These are phyloP conservation scores for Sigmodon hispidus DNA, from an alignment of 2,113 vertebrate species.

Conservation along the genomic window DNA sequence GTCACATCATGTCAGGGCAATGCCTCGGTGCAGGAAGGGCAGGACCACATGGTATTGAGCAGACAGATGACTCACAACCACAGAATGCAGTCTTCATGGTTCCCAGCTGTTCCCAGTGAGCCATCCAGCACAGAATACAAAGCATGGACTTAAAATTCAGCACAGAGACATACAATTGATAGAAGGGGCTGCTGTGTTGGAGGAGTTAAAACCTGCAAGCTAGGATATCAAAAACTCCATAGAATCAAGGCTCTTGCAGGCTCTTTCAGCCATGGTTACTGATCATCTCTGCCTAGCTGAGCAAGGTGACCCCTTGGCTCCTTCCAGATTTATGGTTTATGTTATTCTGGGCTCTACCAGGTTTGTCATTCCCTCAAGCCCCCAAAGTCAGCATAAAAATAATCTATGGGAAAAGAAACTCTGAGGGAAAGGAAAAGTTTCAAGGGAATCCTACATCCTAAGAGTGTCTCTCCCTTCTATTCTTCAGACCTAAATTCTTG, in stretches of 20 bases:
- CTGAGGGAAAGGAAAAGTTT: not conserved
- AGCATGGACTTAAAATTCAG: constrained; percentile 71
- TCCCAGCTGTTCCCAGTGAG: constrained; percentile 26
- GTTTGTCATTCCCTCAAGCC: not conserved
- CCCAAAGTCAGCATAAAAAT: constrained; percentile 41
- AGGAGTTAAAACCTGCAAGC: constrained; percentile 20
- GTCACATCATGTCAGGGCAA: not conserved
- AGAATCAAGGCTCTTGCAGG: not conserved
- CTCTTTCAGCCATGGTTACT: not conserved
- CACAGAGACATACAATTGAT: not conserved
- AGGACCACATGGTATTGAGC: not conserved
- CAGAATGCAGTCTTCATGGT: not conserved
- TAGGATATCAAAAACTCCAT: not conserved
- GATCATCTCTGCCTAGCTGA: constrained; percentile 12
- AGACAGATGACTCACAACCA: not conserved
- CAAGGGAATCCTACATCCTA: constrained; percentile 24
- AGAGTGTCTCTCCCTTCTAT: constrained; percentile 21
- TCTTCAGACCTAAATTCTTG: constrained; percentile 40
- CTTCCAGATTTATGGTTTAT: constrained; percentile 35
- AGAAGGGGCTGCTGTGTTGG: not conserved
- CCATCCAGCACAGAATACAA: constrained; percentile 52
- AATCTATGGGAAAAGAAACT: constrained; percentile 40
- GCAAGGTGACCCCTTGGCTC: constrained; percentile 54
- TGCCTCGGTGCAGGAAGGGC: not conserved
- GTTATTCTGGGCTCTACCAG: constrained; percentile 18